These are phyloP conservation scores for Platichthys flesus DNA, from an alignment of 2,113 vertebrate species.

Conservation along the genomic window DNA sequence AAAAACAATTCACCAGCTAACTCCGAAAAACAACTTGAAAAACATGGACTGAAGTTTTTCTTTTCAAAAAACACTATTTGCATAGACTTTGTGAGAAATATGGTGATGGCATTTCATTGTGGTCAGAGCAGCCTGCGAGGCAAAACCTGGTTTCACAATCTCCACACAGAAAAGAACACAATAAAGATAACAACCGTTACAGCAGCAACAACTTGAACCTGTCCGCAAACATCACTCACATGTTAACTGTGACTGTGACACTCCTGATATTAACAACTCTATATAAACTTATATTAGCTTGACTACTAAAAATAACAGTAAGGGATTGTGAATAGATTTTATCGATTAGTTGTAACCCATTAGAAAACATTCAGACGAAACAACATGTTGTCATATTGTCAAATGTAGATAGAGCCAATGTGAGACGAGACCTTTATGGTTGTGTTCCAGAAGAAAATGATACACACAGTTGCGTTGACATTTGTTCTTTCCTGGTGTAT, in stretches of 20 bases:
- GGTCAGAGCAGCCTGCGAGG: background rate
- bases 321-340: background rate
- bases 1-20: constrained; percentile 18
- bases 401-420: too few relatives aligned
- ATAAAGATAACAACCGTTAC: background rate
- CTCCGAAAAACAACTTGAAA: background rate
- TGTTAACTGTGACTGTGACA: background rate
- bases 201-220: background rate
- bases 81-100: background rate
- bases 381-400: too few relatives aligned
- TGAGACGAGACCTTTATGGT: too few relatives aligned
- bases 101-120: background rate
- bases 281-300: too few relatives aligned
- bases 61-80: background rate
- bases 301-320: too few relatives aligned
- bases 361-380: too few relatives aligned
- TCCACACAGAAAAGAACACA: background rate
- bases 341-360: background rate
- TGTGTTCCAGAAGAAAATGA: too few relatives aligned
- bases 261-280: background rate
- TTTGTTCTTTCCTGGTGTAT: too few relatives aligned
- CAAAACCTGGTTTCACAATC: background rate
- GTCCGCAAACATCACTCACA: background rate
- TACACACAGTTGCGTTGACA: too few relatives aligned
- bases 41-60: background rate